Evolutionary conservation across 2,888 invertebrate genomes (phyloP), one percentile per base, ranked within the genome.

Genomic region (Laothoe populi): DNA sequence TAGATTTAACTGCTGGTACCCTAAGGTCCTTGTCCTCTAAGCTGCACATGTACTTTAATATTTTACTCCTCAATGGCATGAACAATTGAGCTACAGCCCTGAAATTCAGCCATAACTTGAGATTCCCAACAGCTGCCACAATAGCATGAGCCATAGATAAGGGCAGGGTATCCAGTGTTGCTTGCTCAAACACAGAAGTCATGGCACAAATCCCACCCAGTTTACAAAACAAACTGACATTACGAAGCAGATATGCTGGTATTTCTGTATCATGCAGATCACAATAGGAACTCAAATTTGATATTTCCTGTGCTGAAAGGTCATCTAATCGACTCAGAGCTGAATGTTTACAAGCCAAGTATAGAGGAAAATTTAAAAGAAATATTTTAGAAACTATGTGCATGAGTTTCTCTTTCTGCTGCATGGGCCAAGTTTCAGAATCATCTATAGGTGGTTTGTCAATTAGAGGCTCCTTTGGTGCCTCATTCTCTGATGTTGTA

Each of bases 181-280:
- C 94, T 84, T 94, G 93, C 73, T 97, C 97, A 88, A 98, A 98
- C 83, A 98, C 97, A 61, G 95, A 94, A 35, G 96, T 96, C 95
- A 98, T 97, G 40, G 97, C 96, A 80, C 96, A 95, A 65, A 98
- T 95, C 31, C 98, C 98, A 65, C 97, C 97, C 69, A 96, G 95
- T 84, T 98, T 98, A 87, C 98, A 98, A 90, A 98, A 98, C 78
- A 97, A 94, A 74, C 97, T 97, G n/a, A 98, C 98, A 90, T 98
- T 98, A 63, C 98, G 95, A 65, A 98, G 93, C 68, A 98, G 93
- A 84, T 97, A 97, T 64, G 98, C 96, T 26, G 98, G 98, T 80
- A 98, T 96, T 88, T 98, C 98, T 62, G 97, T 96, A 87, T 99
- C 98, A 90, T 98, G 96, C 59, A 98, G 94, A 91, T 98, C 98